phyloP scores from a whole-genome alignment of 1,140 invertebrate genomes.

The Stegodyphus mimosarum region DNA sequence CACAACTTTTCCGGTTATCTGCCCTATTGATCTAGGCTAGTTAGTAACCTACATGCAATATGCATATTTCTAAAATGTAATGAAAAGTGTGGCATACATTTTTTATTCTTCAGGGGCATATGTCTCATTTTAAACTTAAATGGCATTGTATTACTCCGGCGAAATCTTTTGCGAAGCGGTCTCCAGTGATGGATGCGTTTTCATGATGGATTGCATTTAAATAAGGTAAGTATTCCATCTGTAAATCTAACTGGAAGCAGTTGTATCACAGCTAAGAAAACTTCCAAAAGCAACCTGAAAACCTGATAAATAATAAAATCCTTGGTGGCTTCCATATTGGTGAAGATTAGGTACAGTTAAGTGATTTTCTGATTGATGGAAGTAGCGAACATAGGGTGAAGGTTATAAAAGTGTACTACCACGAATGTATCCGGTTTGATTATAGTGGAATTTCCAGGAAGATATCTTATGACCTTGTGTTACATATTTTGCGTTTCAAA shows the following conservation, averaged over 20 bases:
- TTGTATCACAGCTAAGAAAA: not conserved
- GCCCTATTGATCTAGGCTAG: no score
- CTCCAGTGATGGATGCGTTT: not conserved
- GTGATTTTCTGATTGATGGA: conserved; percentile 18
- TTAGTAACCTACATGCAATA: no score
- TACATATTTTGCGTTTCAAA: not conserved
- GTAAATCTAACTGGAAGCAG: not conserved
- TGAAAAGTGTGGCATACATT: not conserved
- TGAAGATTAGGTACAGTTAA: conserved; percentile 1
- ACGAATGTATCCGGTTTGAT: conserved; percentile 15
- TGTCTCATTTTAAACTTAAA: no score
- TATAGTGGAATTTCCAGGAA: conserved; percentile 25
- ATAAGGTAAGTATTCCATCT: not conserved
- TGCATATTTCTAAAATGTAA: no score
- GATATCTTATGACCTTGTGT: conserved; percentile 11
- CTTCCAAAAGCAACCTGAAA: not conserved
- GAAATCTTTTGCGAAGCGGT: no score
- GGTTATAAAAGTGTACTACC: conserved; percentile 4
- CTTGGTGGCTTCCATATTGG: conserved; percentile 24
- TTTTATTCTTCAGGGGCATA: not conserved
- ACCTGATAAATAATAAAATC: conserved; percentile 20
- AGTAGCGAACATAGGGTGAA: conserved; percentile 21
- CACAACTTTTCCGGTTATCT: no score
- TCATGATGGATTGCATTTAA: conserved; percentile 25
- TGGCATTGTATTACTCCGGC: no score